Evolutionary conservation across 2,113 vertebrate species (phyloP), one percentile per base, ranked within the genome.

Genomic region (Symphodus melops): DNA sequence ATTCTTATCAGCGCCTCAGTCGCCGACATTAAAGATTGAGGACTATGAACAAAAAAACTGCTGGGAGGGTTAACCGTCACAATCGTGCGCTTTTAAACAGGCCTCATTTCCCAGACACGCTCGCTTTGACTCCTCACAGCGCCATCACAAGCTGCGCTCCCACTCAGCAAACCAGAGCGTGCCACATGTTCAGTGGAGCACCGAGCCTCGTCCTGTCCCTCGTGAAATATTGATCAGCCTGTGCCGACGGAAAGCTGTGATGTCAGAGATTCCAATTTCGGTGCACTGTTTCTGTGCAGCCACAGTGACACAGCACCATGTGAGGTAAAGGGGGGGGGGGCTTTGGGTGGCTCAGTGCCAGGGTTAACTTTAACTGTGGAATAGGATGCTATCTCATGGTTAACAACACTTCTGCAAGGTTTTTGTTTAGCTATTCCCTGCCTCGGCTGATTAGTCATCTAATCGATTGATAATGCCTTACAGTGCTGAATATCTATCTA

Each of bases 201-300:
- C 83, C 83, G 16, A 86, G 73, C 57, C 57, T 75, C 82, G 63
- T 64, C 72, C 79, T 77, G 83, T 81, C 72, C 73, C 88, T 92
- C 90, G 88, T 91, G 79, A 93, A 88, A 91, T 86, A 93, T 92
- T 92, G 82, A 85, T 70, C 68, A 69, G 10, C 14, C 41, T 10
- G 72, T 46, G 41, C 87, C 51, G 53, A 78, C 63, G 84, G 86
- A 90, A 93, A 94, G 84, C 86, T 44, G 81, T 91, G 91, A 90
- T 79, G 86, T 92, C 92, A 93, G 73, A 92, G 88, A 82, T 89
- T 94, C 90, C 75, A 76, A 72, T 82, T 69, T 46, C 19, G 68
- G 90, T 87, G 86, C 91, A 87, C 44, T 33, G 88, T 90, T 88
- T 77, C 86, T 58, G 70, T 4, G 3, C 1, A 21, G 79, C 82